phyloP scores from a whole-genome alignment of 2,113 vertebrate species.

The Tupaia chinensis region DNA sequence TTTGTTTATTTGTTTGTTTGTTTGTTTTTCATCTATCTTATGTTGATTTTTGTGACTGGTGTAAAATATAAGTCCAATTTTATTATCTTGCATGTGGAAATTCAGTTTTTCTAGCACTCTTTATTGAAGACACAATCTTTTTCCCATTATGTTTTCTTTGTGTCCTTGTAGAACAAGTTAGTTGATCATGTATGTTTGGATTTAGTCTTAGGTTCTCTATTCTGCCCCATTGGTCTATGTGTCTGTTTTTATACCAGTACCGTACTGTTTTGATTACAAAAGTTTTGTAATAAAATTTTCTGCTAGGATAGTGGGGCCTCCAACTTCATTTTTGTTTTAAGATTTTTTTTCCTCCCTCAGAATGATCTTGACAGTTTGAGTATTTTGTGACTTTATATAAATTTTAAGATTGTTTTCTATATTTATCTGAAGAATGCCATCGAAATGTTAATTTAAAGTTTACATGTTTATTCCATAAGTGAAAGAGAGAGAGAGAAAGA shows the following conservation, averaged over 20 bases:
- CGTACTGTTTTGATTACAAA: too few relatives aligned
- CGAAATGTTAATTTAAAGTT: background rate
- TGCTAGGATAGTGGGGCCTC: background rate
- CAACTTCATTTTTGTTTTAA: background rate
- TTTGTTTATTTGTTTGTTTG: too few relatives aligned
- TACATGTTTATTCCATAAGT: too few relatives aligned
- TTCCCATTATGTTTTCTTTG: background rate
- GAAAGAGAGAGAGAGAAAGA: too few relatives aligned
- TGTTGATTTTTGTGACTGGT: background rate
- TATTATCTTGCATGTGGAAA: background rate
- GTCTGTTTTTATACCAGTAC: too few relatives aligned
- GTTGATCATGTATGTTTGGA: too few relatives aligned
- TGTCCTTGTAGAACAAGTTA: too few relatives aligned
- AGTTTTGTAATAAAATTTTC: background rate
- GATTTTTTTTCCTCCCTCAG: background rate
- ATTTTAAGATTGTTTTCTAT: background rate
- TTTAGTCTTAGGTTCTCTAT: too few relatives aligned
- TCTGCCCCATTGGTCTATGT: too few relatives aligned
- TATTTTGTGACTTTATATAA: background rate
- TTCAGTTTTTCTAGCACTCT: background rate
- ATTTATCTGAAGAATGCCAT: background rate
- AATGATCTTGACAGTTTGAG: background rate
- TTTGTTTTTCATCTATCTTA: background rate
- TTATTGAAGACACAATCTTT: background rate
- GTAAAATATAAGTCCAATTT: background rate